Evolutionary conservation across 2,797 vertebrate genomes (phyloP), one percentile per base, ranked within the genome.

Genomic region (Heliangelus exortis): DNA sequence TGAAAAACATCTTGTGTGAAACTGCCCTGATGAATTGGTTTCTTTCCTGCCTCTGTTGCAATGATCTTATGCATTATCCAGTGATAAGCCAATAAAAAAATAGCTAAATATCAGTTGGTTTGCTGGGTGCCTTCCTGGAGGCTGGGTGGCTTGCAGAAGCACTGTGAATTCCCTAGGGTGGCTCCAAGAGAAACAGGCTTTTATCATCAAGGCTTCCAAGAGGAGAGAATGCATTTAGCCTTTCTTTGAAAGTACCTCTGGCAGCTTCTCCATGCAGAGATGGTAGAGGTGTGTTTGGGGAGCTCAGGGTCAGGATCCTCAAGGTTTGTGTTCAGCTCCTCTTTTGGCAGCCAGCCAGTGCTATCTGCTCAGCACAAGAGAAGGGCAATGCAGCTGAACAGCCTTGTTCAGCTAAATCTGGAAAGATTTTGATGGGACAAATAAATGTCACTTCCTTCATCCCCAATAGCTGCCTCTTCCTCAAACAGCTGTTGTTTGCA

Each of bases 321-420:
- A 41, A 62, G 76, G 89, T 75, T 78, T 93, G 34, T 91, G 66
- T 59, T 81, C 69, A 20, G 10, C 75, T 73, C 61, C 28, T 76
- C 16, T 62, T 79, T 36, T 81, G 90, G 47, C 93, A 84, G 89
- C 18, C 34, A 54, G 90, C 66, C 69, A 62, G 26, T 0, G 0
- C 69, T 57, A 69, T 66, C 59, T 50, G 31, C 43, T 62, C 50
- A 48, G 3, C 51, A 3, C 0, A 0, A 41, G 58, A 58, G 53
- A 89, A 89, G 72, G 78, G 65, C 81, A 80, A 0, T 26, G 69
- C 73, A 19, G 43, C 10, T 83, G 22, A 80, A 55, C 25, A 67
- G 84, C 62, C 43, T 78, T 21, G 12, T 91, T 96, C 66, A 59
- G 69, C 72, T 93, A 63, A 94, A 72, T 34, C 65, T 36, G 57